Evolutionary conservation across 1,140 invertebrate species (phyloP), one percentile per base, ranked within the genome.

Genomic region (Meloidogyne chitwoodi): DNA sequence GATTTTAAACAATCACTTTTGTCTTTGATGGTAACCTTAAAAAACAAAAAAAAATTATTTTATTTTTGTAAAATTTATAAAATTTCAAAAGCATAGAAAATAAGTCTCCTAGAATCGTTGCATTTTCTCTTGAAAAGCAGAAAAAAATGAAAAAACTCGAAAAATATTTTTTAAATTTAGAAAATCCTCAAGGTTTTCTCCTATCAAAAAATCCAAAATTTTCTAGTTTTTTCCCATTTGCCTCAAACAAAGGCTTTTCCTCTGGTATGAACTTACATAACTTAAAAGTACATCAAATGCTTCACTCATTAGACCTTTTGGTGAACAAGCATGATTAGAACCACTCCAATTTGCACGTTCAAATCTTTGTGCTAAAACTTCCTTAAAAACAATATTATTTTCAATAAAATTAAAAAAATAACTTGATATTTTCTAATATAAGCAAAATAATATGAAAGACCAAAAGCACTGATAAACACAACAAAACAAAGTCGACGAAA

Each of bases 341-440:
- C 48, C 26, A 29, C 66, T 19, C 14, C 6, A 24, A 38, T 81
- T 67, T 16, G 65, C 38, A 29, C 80, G 76, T 27, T 56, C 41
- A 68, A 83, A 83, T 31, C 80, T 41, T 22, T 80, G 34, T 38
- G 80, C 80, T 48, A 81, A 67, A 62, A 83, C 68, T 31, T 81
- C 80, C 80, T 81, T n/a, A n/a, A 48, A 41, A 56, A 10, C 24
- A 61, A 63, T 14, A 22, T 66, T 22, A 27, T 79, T 19, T 29
- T 65, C 12, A 44, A 16, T n/a, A 68, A 19, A 31, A 64, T 68
- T 2, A 68, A 82, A 79, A 24, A 16, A 56, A 16, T 62, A n/a
- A 83, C 80, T 27, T 81, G 81, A 70, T 81, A 81, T 80, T 81
- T 81, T 26, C 80, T 56, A 27, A 69, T 63, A 65, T 83, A 81